A percentile compares a stretch with the other conserved stretches of the same genome.
phyloP scores from a whole-genome alignment of 2,113 vertebrate genomes.

The Canis aureus region DNA sequence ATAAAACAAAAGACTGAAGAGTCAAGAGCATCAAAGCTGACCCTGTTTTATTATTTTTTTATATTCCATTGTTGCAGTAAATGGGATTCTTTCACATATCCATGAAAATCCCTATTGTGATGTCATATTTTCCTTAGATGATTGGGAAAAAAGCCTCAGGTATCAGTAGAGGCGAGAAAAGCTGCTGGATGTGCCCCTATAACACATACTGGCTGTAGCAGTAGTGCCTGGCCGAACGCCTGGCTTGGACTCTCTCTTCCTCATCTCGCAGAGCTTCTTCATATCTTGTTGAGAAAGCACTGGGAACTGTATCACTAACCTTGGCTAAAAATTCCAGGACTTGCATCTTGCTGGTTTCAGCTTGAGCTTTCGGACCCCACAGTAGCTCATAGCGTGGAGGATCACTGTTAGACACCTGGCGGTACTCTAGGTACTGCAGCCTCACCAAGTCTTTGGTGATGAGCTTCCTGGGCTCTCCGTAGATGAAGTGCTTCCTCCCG shows the following conservation, averaged over 20 bases:
- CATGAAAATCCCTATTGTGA: neutral
- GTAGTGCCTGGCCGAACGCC: neutral
- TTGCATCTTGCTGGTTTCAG: conserved; percentile 20
- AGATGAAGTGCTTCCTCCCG: conserved; percentile 30
- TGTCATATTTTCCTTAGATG: neutral
- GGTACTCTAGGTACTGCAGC: neutral
- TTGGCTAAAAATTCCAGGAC: neutral
- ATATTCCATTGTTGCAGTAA: neutral
- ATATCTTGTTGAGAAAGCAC: neutral
- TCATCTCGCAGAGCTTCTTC: neutral
- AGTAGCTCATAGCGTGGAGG: neutral
- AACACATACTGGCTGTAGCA: neutral
- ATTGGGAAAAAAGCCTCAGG: neutral
- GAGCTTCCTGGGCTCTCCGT: conserved; percentile 39
- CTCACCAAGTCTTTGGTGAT: conserved; percentile 27
- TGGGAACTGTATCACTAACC: neutral
- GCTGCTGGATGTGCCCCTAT: rapidly evolving
- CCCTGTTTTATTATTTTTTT: neutral
- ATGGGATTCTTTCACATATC: neutral
- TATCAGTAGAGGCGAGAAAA: neutral
- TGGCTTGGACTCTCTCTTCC: neutral
- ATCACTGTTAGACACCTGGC: neutral
- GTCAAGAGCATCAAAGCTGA: neutral
- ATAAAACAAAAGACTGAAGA: neutral
- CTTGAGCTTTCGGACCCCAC: neutral